Evolutionary conservation across 2,888 invertebrate genomes (phyloP), one percentile per base, ranked within the genome.

Genomic region (Melieria picta): DNA sequence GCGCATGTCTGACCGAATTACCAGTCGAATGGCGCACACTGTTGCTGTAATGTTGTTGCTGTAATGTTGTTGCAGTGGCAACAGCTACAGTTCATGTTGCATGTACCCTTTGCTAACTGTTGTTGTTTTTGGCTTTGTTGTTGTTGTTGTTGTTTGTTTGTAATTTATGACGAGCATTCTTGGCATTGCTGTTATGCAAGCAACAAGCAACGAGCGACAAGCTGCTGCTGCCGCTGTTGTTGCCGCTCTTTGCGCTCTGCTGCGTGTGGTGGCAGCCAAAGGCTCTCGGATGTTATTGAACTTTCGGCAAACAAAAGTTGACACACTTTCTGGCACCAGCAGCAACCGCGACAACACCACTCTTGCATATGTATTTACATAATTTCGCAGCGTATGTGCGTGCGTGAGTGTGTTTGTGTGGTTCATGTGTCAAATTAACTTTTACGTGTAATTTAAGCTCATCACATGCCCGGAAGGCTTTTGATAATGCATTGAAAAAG

Each of bases 1-100:
- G 61, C 67, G 61, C 52, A 45, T 67, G 67, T 60, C 67, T 67
- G 67, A 67, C 67, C 67, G 60, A 67, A 61, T 67, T 67, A 67
- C 60, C 60, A 60, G 50, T 52, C 30, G 13, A 10, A 43, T 52
- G 61, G 30, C 7, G 43, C 58, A 58, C 30, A 58, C 43, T 58
- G 30, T 30, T 30, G 30, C 30, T 30, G 30, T 30, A 30, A 30
- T 30, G 30, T 3, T 30, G 30, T 30, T 30, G 30, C 30, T n/a
- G n/a, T n/a, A 30, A 30, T 30, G 30, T 3, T 30, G 30, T 30
- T 30, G 30, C 30, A 30, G 30, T 30, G 30, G 7, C 13, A 10
- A 50, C n/a, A 43, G 13, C 65, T 57, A 48, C 16, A 67, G 60
- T 67, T 50, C 45, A 60, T 67, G 67, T 61, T 67, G 67, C 67